Percentiles rank a stretch among this genome's conserved stretches.
Conservation (phyloP, 2,888 invertebrate genomes). For the Tridacna gigas region DNA sequence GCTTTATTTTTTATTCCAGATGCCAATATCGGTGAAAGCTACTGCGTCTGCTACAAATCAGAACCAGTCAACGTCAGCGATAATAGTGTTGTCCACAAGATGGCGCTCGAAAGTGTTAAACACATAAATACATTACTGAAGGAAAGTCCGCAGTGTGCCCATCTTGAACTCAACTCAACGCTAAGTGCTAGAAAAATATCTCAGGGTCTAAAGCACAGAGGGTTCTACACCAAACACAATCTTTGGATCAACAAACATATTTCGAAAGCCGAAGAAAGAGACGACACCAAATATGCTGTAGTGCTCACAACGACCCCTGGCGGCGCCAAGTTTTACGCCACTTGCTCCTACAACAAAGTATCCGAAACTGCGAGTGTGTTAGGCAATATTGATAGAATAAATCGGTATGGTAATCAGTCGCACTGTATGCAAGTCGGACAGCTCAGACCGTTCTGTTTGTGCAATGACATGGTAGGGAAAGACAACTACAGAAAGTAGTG, state of each 20-base stretch:
- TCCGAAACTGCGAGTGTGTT: slow-evolving; percentile 21
- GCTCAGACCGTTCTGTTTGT: slow-evolving; percentile 58
- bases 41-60: slow-evolving; percentile 97
- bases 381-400: slow-evolving; percentile 46
- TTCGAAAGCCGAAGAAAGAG: slow-evolving; percentile 86
- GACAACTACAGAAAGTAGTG: not conserved
- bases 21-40: slow-evolving; percentile 96
- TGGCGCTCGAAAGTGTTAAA: slow-evolving; percentile 70
- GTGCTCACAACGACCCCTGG: slow-evolving; percentile 58
- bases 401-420: slow-evolving; percentile 64
- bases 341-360: slow-evolving; percentile 30
- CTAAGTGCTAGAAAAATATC: slow-evolving; percentile 30
- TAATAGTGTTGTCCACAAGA: slow-evolving; percentile 28
- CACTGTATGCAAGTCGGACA: slow-evolving; percentile 44
- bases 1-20: slow-evolving; percentile 85
- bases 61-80: slow-evolving; percentile 34
- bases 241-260: slow-evolving; percentile 87
- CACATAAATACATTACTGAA: slow-evolving; percentile 47
- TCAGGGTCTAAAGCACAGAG: slow-evolving; percentile 28
- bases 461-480: slow-evolving; percentile 38
- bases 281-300: slow-evolving; percentile 41
- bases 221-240: slow-evolving; percentile 32
- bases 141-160: slow-evolving; percentile 88
- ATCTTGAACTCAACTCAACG: slow-evolving; percentile 76
- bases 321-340: slow-evolving; percentile 59